Base-by-base conservation (phyloP, 2,113 vertebrate genomes). In the Elanoides forficatus region DNA sequence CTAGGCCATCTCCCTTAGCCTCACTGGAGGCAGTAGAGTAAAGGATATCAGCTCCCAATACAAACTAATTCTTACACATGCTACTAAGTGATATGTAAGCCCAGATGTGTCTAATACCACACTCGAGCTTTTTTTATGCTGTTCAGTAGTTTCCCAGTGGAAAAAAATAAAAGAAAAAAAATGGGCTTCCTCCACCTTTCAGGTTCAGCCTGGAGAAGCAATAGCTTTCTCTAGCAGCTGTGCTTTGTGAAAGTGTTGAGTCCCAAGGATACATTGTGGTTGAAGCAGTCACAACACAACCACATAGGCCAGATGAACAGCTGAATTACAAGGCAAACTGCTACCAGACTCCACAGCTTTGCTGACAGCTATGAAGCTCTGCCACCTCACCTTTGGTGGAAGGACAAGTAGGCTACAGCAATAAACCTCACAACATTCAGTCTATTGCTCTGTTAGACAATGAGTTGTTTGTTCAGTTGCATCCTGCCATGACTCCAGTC, bases 141-240 rank as follows among this genome's bases (percentile, higher is more conserved):
- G 29, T 65, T 85, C n/a, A 90, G 32, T 52, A 42, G 30, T 55
- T 65, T 74, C 10, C 22, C 29, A 65, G 32, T 0, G 62, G 36
- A 29, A 56, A 38, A 48, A 13, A 1, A 18, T 13, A 7, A 2
- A 12, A 2, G 9, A n/a, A 29, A 11, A 40, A 36, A 25, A 8
- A 5, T 3, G 1, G 1, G 1, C 47, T 90, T 71, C 47, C 11
- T 59, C 26, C 10, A 43, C 32, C 45, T 38, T 26, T 29, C 53
- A 53, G 32, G 17, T 40, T 60, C 25, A 86, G 22, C 36, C 48
- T 62, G 8, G 21, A 70, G 38, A 70, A 67, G 74, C 2, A 1
- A 9, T 3, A 42, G 36, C 40, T 72, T 80, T 65, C 59, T 66
- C 40, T 11, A 78, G 48, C 42, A 91, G 50, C 55, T 74, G 42